Evolutionary conservation across 2,888 invertebrate species (phyloP).

Genomic region (Cordilura impudica): DNA sequence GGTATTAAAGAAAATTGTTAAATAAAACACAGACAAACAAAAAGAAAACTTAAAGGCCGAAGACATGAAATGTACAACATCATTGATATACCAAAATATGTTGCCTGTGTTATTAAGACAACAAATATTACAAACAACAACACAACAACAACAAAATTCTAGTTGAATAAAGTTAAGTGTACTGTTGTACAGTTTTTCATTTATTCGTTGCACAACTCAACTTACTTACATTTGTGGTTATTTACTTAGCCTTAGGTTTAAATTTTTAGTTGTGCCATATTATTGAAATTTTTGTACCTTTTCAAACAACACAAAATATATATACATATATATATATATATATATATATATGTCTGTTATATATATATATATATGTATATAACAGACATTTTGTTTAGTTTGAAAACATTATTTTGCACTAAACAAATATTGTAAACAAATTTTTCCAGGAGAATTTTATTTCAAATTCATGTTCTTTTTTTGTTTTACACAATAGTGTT

Average conservation of each 20-base stretch:
- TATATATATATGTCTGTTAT: background rate
- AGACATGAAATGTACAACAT: conserved; percentile 3
- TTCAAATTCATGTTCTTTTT: conserved; percentile 24
- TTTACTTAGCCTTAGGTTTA: conserved; percentile 43
- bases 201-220: conserved; percentile 16
- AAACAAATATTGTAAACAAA: conserved; percentile 53
- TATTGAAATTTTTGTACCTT: conserved; percentile 24
- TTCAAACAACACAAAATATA: background rate
- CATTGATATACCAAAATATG: background rate
- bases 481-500: conserved; percentile 48
- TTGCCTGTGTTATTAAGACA: background rate
- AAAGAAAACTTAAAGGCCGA: conserved; percentile 28
- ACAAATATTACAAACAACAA: background rate
- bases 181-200: conserved; percentile 46
- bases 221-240: conserved; percentile 43
- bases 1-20: conserved; percentile 39
- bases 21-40: conserved; percentile 10
- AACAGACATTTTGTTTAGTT: conserved; percentile 15
- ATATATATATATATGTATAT: background rate
- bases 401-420: conserved; percentile 57
- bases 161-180: conserved; percentile 50
- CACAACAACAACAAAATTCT: conserved; percentile 23
- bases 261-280: conserved; percentile 1
- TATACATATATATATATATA: background rate
- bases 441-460: conserved; percentile 16